These are phyloP conservation scores for Drosophila littoralis DNA, from an alignment of 1,140 invertebrate species.

Conservation along the genomic window DNA sequence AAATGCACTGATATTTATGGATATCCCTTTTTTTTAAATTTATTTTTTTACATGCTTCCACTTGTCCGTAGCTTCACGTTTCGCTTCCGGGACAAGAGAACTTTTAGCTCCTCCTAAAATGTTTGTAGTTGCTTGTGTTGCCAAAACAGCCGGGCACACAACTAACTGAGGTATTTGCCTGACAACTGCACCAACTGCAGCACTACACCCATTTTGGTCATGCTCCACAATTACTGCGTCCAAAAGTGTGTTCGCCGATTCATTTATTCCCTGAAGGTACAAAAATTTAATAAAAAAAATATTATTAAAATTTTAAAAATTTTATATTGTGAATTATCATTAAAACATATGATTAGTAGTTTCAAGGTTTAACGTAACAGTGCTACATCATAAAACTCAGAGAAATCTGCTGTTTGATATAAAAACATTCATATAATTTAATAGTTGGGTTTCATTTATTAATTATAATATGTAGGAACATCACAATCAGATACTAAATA, in stretches of 20 bases:
- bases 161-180: conserved; percentile 95
- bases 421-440: no score
- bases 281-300: conserved; percentile 50
- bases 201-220: conserved; percentile 94
- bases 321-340: background rate
- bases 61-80: conserved; percentile 94
- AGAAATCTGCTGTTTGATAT: no score
- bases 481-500: no score
- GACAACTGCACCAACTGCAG: conserved; percentile 95
- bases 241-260: conserved; percentile 93
- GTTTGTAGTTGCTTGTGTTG: conserved; percentile 94
- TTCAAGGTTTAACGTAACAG: no score
- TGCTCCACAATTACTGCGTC: conserved; percentile 93
- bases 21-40: conserved; percentile 15
- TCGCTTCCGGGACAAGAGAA: conserved; percentile 95
- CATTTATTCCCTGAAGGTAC: conserved; percentile 91
- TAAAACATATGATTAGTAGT: background rate
- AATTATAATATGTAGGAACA: no score
- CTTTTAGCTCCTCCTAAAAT: conserved; percentile 96
- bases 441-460: no score
- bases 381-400: no score
- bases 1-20: background rate
- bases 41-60: conserved; percentile 88
- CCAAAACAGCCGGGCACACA: conserved; percentile 94
- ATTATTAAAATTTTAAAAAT: background rate